A percentile compares a stretch with the other conserved stretches of the same genome.
phyloP scores from a whole-genome alignment of 1,140 invertebrate genomes.

The Dendrolimus punctatus region DNA sequence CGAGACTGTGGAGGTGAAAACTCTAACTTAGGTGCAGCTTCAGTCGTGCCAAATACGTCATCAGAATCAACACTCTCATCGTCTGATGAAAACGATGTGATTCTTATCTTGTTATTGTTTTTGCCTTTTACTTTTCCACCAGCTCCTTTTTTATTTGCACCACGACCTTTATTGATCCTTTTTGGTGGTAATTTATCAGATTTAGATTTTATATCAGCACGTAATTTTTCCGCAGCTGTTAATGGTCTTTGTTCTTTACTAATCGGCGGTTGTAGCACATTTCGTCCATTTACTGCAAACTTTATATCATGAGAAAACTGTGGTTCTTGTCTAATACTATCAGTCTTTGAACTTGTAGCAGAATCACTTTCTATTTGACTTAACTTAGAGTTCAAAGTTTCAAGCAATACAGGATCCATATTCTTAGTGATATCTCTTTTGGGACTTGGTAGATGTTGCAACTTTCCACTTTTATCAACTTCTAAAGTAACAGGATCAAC shows the following conservation, averaged over 20 bases:
- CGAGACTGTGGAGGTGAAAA: conserved; percentile 80
- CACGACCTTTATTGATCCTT: conserved; percentile 68
- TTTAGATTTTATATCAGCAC: conserved; percentile 70
- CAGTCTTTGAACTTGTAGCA: conserved; percentile 78
- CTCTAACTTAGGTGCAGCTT: conserved; percentile 78
- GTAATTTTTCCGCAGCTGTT: conserved; percentile 64
- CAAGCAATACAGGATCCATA: conserved; percentile 76
- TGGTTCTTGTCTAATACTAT: conserved; percentile 76
- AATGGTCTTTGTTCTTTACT: conserved; percentile 59
- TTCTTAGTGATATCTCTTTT: conserved; percentile 78
- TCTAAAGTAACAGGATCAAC: conserved; percentile 79
- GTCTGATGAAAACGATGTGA: conserved; percentile 80
- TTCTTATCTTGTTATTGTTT: conserved; percentile 78
- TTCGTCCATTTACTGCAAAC: conserved; percentile 59
- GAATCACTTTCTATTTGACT: conserved; percentile 82
- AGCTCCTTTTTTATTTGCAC: conserved; percentile 71
- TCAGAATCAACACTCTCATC: conserved; percentile 81
- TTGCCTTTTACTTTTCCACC: conserved; percentile 67
- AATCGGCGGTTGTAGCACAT: conserved; percentile 51
- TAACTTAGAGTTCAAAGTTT: conserved; percentile 79
- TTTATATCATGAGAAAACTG: conserved; percentile 72
- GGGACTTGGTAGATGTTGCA: conserved; percentile 76
- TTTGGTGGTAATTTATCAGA: conserved; percentile 71
- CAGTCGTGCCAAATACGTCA: conserved; percentile 80
- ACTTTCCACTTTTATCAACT: conserved; percentile 75